Evolutionary conservation across 1,140 invertebrate genomes (phyloP), one percentile per base, ranked within the genome.

Genomic region (Tribolium castaneum): DNA sequence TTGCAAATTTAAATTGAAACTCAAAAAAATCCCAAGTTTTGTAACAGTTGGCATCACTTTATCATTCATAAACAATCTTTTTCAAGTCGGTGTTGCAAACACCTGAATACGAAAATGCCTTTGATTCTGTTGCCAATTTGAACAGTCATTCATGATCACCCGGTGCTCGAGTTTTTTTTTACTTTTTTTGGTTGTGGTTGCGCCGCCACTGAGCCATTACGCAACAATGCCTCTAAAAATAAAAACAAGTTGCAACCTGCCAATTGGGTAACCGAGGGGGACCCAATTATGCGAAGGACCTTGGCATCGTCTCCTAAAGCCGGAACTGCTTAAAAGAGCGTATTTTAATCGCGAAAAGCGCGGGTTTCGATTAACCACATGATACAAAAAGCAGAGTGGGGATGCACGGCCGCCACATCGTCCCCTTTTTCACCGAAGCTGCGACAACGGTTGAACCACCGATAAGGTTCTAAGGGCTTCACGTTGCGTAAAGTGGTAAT

Each of bases 211-310:
- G 6, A 59, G n/a, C n/a, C 14, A 6, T 59, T 59, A 59, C 54
- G 19, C 10, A 59, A 59, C 54, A 59, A 19, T 59, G n/a, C n/a
- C n/a, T 10, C 54, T 59, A 59, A 34, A 25, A 59, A 59, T 59
- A 59, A 59, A 59, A 22, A 45, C 39, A 45, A 25, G 54, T 30
- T 59, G 54, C 19, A 59, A 59, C 54, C 10, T 9, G 9, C 54
- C 59, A 66, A 66, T 34, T 66, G 59, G 59, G 59, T 66, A 66
- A 66, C 39, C 7, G 39, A 13, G 59, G 25, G 59, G 59, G 59
- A 9, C 59, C n/a, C n/a, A 35, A 6, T 66, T n/a, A 35, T 16
- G 2, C 25, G 9, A 7, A 10, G 5, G 25, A 35, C 30, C 59
- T 35, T 66, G 14, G 30, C 59, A 22, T 34, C 59, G n/a, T 12